Evolutionary conservation across 2,888 invertebrate species (phyloP), one percentile per base, ranked within the genome.

Genomic region (Tinea semifulvella): DNA sequence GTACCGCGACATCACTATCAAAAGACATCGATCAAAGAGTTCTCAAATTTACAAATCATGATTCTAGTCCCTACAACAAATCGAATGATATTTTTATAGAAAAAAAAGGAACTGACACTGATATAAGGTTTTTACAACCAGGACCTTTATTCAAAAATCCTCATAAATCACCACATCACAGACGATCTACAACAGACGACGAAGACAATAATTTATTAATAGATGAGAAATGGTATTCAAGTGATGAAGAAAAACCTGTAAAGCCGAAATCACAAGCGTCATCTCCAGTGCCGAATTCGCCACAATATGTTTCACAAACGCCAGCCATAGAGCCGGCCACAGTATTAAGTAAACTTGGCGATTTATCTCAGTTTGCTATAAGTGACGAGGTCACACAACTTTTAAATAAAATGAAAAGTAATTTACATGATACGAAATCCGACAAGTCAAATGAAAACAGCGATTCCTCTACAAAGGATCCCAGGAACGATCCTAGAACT

Each of bases 191-290:
- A 42, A 85, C 82, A 45, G 82, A 84, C 44, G 85, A 85, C 48
- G 85, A 85, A 56, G 85, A 85, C 51, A 83, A 84, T 46, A 84
- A 84, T 61, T 65, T 84, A 52, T 65, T 77, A 48, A 83, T 83
- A 48, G 84, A 84, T 52, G 83, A 83, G 54, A 87, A 89, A 66
- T 92, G 92, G 89, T 92, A 92, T 60, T 92, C 91, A 1, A 91
- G 91, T 60, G 91, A 91, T 53, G 90, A 90, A 53, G 89, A 88
- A 55, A 90, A 89, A 48, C 61, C 64, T 18, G 57, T 49, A 16
- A 80, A 70, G 56, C 68, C 60, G 45, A 76, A 65, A 48, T 76
- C 81, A 18, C 76, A 75, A 10, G 55, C 52, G 38, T 61, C 64
- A 25, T 75, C 79, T n/a, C 76, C 76, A 27, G 57, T 55, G 50